These are phyloP conservation scores for Nothura maculosa DNA, from an alignment of 2,797 vertebrate genomes.

Conservation along the genomic window DNA sequence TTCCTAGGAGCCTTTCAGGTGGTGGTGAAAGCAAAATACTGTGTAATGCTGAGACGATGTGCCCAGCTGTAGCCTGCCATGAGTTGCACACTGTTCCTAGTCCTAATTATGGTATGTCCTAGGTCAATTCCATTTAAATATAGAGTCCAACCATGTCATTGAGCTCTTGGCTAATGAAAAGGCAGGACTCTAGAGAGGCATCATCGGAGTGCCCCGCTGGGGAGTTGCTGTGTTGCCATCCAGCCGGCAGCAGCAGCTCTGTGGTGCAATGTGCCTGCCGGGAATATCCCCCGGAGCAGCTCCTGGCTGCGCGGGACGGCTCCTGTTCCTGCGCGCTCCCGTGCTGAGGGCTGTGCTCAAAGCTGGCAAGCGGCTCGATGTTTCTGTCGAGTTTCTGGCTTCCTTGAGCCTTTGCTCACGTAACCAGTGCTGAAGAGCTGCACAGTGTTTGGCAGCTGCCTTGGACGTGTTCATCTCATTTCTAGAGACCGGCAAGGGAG, in stretches of 20 bases:
- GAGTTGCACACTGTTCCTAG: not conserved
- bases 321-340: not conserved
- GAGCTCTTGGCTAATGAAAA: constrained; percentile 51
- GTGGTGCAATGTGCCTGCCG: constrained; percentile 59
- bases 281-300: constrained; percentile 33
- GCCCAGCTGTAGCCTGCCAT: not conserved
- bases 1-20: constrained; percentile 15
- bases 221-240: constrained; percentile 43
- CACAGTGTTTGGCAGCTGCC: not conserved
- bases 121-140: constrained; percentile 43
- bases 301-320: not conserved
- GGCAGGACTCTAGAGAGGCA: not conserved
- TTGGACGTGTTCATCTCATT: too few species aligned
- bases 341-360: not conserved
- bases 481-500: not conserved
- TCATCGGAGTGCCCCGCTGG: not conserved
- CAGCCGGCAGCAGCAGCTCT: constrained; percentile 12
- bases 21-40: constrained; percentile 14
- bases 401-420: not conserved
- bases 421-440: not conserved
- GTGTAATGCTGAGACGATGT: not conserved
- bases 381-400: not conserved
- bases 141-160: constrained; percentile 4
- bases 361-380: not conserved
- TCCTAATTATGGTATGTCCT: constrained; percentile 50